Base-by-base conservation (phyloP, 1,140 invertebrate species). In the Lordiphosa collinella region DNA sequence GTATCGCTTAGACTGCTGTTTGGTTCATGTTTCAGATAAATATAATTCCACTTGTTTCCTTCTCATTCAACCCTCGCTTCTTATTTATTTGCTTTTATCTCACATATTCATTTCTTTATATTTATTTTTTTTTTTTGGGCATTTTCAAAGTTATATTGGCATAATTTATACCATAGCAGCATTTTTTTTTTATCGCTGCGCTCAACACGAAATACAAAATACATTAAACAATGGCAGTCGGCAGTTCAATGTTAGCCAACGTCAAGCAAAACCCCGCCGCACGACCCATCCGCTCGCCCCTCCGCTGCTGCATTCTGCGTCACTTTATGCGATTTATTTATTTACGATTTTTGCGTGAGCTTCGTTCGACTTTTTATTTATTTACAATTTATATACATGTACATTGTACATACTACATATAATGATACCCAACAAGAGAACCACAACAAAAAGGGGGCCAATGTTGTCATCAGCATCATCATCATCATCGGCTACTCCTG, bases 91-190 rank as follows among this genome's bases (percentile, higher is more conserved):
- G 11, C 8, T 32, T 36, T 8, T 46, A n/a, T 49, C 25, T 36
- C 12, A 12, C 12, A 11, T 32, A 22, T 35, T 49, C 14, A 6
- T 10, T 32, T 34, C n/a, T n/a, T n/a, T n/a, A n/a, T n/a, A n/a
- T n/a, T 49, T 55, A 4, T 18, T 18, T 22, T 32, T 34, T 35
- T 12, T 49, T 50, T 32, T 68, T 60, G 55, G 43, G 57, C 47
- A 75, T 78, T 78, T 78, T 67, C 62, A 72, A 64, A 64, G 60
- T 64, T 64, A 55, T 78, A 80, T 79, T 79, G 75, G 70, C 65
- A 80, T 80, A 80, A 80, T 80, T 80, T 80, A 80, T 80, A 80
- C 76, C 74, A 80, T 80, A 82, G 76, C 76, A 80, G 75, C 75
- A 80, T 75, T 80, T 79, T 80, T 18, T 18, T 80, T 79, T 80